Base-by-base conservation (phyloP, 1,140 invertebrate species). In the Rhizoglyphus robini region DNA sequence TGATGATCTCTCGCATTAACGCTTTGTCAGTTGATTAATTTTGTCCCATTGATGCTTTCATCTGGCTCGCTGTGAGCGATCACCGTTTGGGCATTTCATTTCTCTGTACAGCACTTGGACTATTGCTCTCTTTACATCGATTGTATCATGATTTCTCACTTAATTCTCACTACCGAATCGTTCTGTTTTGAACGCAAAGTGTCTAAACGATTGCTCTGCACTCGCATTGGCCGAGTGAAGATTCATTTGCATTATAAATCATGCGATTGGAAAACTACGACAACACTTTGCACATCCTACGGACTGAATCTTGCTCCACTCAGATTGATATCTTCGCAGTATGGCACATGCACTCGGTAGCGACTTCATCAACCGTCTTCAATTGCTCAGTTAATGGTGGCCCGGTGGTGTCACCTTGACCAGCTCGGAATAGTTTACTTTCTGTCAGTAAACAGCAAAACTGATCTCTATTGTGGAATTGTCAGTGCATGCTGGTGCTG, bases 191-290 rank as follows among this genome's bases (percentile, higher is more conserved):
- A 54, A 32, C 51, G 51, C 8, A 8, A 5, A 54, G 20, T 54
- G 8, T 54, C 20, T 54, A 54, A 54, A 20, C 31, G 51, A 54
- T 54, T 23, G 51, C 31, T 8, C 20, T 23, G 23, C 31, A 27
- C 31, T 54, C 8, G 51, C 51, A 23, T 8, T 20, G 51, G 23
- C 23, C 8, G 20, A 32, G 8, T 8, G 20, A 54, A 5, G 51
- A 54, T 54, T 54, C 51, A 54, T 54, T 54, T 54, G 51, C 51
- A 54, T 54, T 54, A 54, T 54, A 54, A 54, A 54, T 54, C 51
- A 54, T 54, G 8, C 51, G 8, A 54, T 54, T 23, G 51, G 23
- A 54, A n/a, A n/a, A n/a, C n/a, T n/a, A n/a, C n/a, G n/a, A n/a
- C n/a, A n/a, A n/a, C n/a, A n/a, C n/a, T n/a, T n/a, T n/a, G 20